Evolutionary conservation across 2,888 invertebrate species (phyloP), one percentile per base, ranked within the genome.

Genomic region (Seira ritae): DNA sequence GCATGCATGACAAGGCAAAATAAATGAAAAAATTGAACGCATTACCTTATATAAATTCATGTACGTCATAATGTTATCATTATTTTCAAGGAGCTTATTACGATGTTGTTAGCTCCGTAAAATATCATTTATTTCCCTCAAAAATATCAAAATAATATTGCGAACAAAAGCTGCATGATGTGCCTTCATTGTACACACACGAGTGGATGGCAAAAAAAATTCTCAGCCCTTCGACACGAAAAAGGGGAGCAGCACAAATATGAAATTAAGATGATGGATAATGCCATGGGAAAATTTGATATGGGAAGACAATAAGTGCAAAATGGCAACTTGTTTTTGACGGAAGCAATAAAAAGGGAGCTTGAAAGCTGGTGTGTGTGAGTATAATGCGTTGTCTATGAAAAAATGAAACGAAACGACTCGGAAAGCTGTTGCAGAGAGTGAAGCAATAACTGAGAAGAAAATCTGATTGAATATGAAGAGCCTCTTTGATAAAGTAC

Each of bases 21-120:
- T 75, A 75, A 75, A 75, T 75, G 75, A 75, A 75, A 75, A 67
- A 67, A 67, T 66, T 75, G 66, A 66, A 65, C 73, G 17, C 60
- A 60, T 72, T 72, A 72, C 37, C 42, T 62, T 73, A 24, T 31
- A 73, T 73, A 62, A 65, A 31, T 72, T 50, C 60, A 42, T 73
- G 73, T 73, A 31, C 62, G 73, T 73, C 73, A 65, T 62, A 24
- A 20, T 68, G 12, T 55, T 55, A 55, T 55, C 55, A 55, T 55
- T 55, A 55, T 55, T 55, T 8, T 37, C 31, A 73, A 60, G 20
- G 20, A 73, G 60, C 55, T 62, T 73, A 73, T 62, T 73, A 72
- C 24, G 62, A 37, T 42, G 73, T 65, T 73, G 62, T 73, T 73
- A 65, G 24, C 55, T 55, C 55, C 55, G 3, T 55, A 12, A 55